Conservation (phyloP, 2,113 vertebrate species). For the Poeciliopsis retropinna region DNA sequence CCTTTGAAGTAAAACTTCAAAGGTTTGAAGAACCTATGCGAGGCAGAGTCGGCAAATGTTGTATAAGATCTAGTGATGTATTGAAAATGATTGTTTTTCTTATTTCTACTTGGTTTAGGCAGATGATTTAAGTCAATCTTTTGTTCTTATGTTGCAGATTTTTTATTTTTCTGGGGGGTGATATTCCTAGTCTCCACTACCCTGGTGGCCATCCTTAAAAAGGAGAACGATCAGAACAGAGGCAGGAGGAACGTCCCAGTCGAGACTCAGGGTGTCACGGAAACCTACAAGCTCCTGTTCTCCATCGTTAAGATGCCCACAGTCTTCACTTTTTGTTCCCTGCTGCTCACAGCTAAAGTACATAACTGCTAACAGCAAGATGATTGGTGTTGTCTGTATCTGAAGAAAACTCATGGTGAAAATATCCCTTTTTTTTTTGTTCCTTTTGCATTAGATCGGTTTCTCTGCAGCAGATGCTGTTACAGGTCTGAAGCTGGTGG, state of each 20-base stretch:
- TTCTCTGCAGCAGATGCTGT: slow-evolving; percentile 97
- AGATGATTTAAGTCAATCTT: neutral
- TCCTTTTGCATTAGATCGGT: slow-evolving; percentile 84
- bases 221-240: slow-evolving; percentile 79
- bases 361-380: neutral
- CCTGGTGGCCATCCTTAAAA: slow-evolving; percentile 92
- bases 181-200: slow-evolving; percentile 95
- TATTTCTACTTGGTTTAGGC: neutral
- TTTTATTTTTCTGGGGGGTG: slow-evolving; percentile 95
- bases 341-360: slow-evolving; percentile 97
- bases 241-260: slow-evolving; percentile 77
- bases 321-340: slow-evolving; percentile 89
- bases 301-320: slow-evolving; percentile 94
- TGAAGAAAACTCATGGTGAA: neutral
- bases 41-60: too few species aligned
- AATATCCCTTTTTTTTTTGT: neutral
- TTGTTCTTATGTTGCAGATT: slow-evolving; percentile 81
- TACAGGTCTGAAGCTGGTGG: slow-evolving; percentile 94
- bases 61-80: too few species aligned
- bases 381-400: neutral
- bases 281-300: slow-evolving; percentile 91
- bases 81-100: neutral
- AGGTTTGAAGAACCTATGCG: too few species aligned
- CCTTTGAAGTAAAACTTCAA: too few species aligned
- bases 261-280: slow-evolving; percentile 90